Percentiles rank a stretch among this genome's conserved stretches.
Conservation (phyloP, 2,797 vertebrate species). For the Clamator glandarius region DNA sequence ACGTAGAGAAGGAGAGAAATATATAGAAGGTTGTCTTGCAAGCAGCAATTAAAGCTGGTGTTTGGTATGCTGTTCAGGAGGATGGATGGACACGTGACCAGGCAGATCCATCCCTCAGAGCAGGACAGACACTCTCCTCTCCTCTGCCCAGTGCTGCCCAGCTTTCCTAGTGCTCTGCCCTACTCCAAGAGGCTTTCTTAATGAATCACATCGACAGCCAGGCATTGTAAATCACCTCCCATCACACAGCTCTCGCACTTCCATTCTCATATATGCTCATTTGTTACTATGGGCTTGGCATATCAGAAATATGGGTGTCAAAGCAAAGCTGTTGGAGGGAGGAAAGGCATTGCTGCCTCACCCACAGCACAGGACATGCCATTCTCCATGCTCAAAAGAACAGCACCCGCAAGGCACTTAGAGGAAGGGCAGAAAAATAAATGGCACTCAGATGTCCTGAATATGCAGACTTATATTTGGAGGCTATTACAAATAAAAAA, state of each 20-base stretch:
- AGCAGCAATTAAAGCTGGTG: not conserved
- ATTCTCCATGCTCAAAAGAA: not conserved
- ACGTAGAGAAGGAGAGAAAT: not conserved
- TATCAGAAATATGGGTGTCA: not conserved
- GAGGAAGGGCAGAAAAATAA: not conserved
- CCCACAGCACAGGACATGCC: accelerated
- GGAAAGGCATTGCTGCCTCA: not conserved
- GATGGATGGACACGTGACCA: not conserved
- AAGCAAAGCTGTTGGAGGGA: not conserved
- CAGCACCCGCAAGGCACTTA: not conserved
- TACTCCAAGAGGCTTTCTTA: not conserved
- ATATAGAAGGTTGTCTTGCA: not conserved
- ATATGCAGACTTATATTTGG: conserved; percentile 41
- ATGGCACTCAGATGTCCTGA: not conserved
- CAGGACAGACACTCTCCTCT: not conserved
- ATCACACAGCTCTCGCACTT: not conserved
- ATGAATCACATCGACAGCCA: not conserved
- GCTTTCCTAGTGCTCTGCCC: not conserved
- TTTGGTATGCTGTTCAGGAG: not conserved
- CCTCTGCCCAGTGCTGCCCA: not conserved
- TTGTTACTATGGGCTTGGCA: not conserved
- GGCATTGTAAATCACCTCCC: not conserved
- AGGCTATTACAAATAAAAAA: conserved; percentile 7
- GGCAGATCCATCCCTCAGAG: not conserved
- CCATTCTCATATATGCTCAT: not conserved